Percentiles rank a stretch among this genome's conserved stretches.
Evolutionary conservation across 2,888 invertebrate genomes (phyloP).

Genomic region (Protodeltote pygarga): DNA sequence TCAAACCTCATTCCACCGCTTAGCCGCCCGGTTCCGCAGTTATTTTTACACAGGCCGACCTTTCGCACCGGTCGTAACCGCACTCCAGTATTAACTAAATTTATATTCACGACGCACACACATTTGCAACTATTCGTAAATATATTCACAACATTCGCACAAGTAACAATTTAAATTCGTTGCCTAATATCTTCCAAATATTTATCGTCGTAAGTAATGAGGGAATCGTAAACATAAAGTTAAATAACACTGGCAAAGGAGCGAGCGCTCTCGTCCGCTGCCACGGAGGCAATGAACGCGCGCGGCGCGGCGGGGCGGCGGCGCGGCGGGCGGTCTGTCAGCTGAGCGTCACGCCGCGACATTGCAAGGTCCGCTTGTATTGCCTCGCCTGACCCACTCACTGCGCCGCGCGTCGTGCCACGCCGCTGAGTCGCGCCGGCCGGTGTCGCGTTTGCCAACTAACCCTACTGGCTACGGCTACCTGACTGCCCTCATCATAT

Average conservation of each 20-base stretch:
- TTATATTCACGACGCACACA: conserved; percentile 79
- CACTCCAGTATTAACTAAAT: conserved; percentile 75
- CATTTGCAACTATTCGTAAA: conserved; percentile 57
- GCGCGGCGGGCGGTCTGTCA: conserved; percentile 78
- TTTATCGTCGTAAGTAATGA: conserved; percentile 41
- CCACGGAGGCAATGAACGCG: conserved; percentile 91
- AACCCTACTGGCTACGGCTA: conserved; percentile 1
- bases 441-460: conserved; percentile 34
- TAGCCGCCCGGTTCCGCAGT: conserved; percentile 86
- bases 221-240: conserved; percentile 53
- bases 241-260: conserved; percentile 60
- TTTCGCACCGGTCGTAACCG: conserved; percentile 86
- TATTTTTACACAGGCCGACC: conserved; percentile 87
- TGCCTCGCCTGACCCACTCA: conserved; percentile 83
- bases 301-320: conserved; percentile 75
- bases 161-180: conserved; percentile 28
- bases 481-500: no score
- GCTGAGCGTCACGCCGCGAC: conserved; percentile 88
- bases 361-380: conserved; percentile 87
- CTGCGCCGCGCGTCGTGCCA: conserved; percentile 67
- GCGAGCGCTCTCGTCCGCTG: conserved; percentile 83
- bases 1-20: conserved; percentile 86
- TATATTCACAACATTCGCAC: conserved; percentile 46
- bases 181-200: conserved; percentile 30
- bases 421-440: conserved; percentile 39